A percentile compares a stretch with the other conserved stretches of the same genome.
Evolutionary conservation across 2,888 invertebrate genomes (phyloP).

Genomic region (Willowsia nigromaculata): DNA sequence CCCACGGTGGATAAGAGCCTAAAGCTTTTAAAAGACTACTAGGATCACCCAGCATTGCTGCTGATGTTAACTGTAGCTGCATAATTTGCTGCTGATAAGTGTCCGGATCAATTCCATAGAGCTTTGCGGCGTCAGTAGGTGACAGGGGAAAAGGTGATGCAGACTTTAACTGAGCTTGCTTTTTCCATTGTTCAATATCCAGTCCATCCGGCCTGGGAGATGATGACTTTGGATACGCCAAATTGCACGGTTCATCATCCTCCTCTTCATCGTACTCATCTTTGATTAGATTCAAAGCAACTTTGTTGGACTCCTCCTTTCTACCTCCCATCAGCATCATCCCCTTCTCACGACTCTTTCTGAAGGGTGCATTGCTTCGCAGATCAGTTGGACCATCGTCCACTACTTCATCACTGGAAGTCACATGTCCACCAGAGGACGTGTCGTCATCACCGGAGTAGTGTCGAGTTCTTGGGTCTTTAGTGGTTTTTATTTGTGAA

Average conservation of each 20-base stretch:
- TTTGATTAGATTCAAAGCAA: conserved; percentile 63
- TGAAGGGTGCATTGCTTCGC: conserved; percentile 55
- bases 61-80: conserved; percentile 78
- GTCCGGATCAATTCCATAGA: conserved; percentile 78
- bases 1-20: conserved; percentile 78
- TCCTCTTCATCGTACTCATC: conserved; percentile 70
- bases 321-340: background rate
- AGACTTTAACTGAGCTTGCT: conserved; percentile 62
- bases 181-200: conserved; percentile 69
- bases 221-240: conserved; percentile 72
- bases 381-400: conserved; percentile 77
- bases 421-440: conserved; percentile 77
- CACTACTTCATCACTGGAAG: conserved; percentile 77
- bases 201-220: conserved; percentile 60
- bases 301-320: conserved; percentile 52
- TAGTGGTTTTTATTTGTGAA: conserved; percentile 77
- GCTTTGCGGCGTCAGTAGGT: conserved; percentile 77
- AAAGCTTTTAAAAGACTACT: conserved; percentile 78
- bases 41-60: conserved; percentile 78
- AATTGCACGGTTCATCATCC: conserved; percentile 76
- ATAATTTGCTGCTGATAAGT: conserved; percentile 79
- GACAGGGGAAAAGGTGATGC: conserved; percentile 74
- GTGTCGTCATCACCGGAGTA: conserved; percentile 78
- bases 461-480: conserved; percentile 71
- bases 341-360: conserved; percentile 38